phyloP scores from a whole-genome alignment of 2,113 vertebrate genomes.

The Procapra przewalskii region DNA sequence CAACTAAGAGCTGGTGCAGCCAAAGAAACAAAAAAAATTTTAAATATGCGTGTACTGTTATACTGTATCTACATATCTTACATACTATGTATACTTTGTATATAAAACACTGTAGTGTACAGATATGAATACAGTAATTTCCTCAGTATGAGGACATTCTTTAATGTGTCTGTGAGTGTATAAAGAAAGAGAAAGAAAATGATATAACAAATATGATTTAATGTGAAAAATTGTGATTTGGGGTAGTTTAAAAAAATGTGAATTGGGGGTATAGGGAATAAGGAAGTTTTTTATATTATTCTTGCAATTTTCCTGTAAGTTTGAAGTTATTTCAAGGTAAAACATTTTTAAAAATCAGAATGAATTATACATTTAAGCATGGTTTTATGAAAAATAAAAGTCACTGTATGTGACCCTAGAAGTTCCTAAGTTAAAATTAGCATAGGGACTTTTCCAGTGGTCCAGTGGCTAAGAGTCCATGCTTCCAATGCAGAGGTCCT shows the following conservation, averaged over 20 bases:
- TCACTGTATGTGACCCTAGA: neutral
- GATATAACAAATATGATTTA: neutral
- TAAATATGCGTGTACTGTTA: neutral
- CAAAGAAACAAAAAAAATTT: neutral
- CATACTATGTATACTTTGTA: neutral
- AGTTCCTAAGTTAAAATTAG: neutral
- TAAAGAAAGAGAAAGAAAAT: neutral
- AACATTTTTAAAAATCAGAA: neutral
- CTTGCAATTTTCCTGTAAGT: neutral
- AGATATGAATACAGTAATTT: neutral
- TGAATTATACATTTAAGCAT: neutral
- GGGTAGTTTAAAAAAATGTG: neutral
- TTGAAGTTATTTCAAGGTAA: neutral
- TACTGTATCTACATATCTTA: neutral
- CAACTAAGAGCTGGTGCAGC: neutral
- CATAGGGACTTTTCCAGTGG: neutral
- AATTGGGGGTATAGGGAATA: neutral
- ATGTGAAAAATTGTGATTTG: neutral
- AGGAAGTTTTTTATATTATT: neutral
- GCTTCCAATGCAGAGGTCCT: neutral
- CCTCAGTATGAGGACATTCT: neutral
- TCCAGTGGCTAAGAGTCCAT: neutral
- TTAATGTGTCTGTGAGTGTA: neutral
- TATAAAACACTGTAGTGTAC: neutral
- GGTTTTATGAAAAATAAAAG: neutral